Percentiles rank a stretch among this genome's conserved stretches.
These are phyloP conservation scores for Malurus elegans DNA, from an alignment of 2,113 vertebrate species.

Conservation along the genomic window DNA sequence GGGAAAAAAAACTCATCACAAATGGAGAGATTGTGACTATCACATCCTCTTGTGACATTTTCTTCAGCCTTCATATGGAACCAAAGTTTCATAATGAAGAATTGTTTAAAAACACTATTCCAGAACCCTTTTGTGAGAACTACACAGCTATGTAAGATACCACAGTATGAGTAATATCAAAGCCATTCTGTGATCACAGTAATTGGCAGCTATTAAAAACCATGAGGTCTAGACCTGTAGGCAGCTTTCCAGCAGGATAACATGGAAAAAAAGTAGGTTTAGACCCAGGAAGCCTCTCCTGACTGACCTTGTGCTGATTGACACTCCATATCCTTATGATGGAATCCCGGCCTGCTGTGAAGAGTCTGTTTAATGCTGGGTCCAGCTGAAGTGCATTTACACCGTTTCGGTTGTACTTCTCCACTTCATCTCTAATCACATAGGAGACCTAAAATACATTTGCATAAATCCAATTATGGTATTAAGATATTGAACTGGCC, in stretches of 20 bases:
- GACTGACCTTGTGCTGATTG: conserved; percentile 93
- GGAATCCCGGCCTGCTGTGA: conserved; percentile 95
- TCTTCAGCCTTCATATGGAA: not conserved
- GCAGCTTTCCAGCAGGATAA: not conserved
- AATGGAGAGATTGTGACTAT: not conserved
- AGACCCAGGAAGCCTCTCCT: not conserved
- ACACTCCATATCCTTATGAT: conserved; percentile 99
- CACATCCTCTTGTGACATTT: not conserved
- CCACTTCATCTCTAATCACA: conserved; percentile 97
- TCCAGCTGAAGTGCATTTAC: conserved; percentile 97
- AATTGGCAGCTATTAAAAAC: not conserved
- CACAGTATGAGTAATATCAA: not conserved
- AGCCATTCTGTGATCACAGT: not conserved
- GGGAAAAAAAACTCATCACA: not conserved
- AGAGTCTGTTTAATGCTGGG: conserved; percentile 91
- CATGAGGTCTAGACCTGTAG: not conserved
- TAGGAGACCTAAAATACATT: conserved; percentile 87
- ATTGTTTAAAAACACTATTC: not conserved
- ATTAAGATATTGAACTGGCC: not conserved
- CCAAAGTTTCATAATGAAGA: not conserved
- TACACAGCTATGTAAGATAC: not conserved
- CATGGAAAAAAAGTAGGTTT: not conserved
- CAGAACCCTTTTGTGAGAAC: not conserved
- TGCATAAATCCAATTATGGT: conserved; percentile 9
- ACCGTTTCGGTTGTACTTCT: conserved; percentile 96